phyloP scores from a whole-genome alignment of 2,113 vertebrate genomes.

The Oryzias javanicus region DNA sequence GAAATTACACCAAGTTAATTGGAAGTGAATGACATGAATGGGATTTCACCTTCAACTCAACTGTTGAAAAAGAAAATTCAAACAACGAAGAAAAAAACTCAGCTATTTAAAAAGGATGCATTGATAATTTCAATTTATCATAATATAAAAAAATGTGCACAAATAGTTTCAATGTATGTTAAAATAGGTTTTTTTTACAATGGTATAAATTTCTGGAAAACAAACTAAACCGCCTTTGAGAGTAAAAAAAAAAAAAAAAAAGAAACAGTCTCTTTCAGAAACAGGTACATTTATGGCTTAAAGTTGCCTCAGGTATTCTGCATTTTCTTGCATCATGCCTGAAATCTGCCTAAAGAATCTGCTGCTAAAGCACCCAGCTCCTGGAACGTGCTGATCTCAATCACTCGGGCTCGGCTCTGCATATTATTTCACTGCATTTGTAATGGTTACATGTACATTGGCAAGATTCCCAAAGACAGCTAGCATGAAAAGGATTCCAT shows the following conservation, averaged over 20 bases:
- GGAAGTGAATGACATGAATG: slow-evolving; percentile 57
- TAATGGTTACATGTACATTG: slow-evolving; percentile 44
- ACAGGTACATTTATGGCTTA: slow-evolving; percentile 16
- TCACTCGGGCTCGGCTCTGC: slow-evolving; percentile 19
- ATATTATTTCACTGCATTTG: slow-evolving; percentile 44
- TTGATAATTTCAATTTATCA: no score
- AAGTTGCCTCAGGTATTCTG: slow-evolving; percentile 38
- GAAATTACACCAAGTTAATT: slow-evolving; percentile 53
- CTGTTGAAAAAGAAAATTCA: slow-evolving; percentile 4
- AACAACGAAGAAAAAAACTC: slow-evolving; percentile 7
- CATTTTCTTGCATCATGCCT: slow-evolving; percentile 41
- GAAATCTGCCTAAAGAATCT: slow-evolving; percentile 40
- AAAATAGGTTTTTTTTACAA: background rate
- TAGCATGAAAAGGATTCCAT: slow-evolving; percentile 41
- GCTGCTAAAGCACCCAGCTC: slow-evolving; percentile 22
- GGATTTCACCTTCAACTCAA: slow-evolving; percentile 29
- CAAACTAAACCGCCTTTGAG: slow-evolving; percentile 1
- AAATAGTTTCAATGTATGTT: background rate
- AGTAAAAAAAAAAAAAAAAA: slow-evolving; percentile 1
- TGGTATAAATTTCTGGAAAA: background rate
- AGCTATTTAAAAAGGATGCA: no score
- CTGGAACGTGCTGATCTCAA: slow-evolving; percentile 30
- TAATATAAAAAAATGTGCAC: no score
- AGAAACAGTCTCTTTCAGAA: slow-evolving; percentile 1
- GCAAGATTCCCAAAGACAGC: slow-evolving; percentile 41